These are phyloP conservation scores for Hydractinia symbiolongicarpus DNA, from an alignment of 30 jellyfish, hydroid and myxozoan genomes.

Conservation along the genomic window DNA sequence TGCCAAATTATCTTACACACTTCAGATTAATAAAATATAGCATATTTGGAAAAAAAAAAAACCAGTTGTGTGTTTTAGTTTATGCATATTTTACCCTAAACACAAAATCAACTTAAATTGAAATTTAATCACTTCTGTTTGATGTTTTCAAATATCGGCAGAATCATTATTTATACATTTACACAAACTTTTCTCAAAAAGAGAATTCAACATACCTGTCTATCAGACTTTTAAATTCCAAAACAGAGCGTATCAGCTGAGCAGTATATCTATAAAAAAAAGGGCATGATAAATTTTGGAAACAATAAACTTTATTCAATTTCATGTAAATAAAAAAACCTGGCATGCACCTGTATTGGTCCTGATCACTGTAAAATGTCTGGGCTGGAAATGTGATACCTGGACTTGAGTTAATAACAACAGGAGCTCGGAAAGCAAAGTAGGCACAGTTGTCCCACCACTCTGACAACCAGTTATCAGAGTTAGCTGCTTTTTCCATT, in stretches of 20 bases:
- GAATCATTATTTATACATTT: too few relatives aligned
- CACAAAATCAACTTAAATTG: too few relatives aligned
- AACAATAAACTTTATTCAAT: not conserved
- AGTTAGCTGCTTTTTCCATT: conserved; percentile 42
- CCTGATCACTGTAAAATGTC: conserved; percentile 36
- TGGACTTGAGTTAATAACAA: conserved; percentile 79
- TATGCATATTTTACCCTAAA: too few relatives aligned
- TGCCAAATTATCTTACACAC: too few relatives aligned
- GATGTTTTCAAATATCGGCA: too few relatives aligned
- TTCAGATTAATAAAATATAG: too few relatives aligned
- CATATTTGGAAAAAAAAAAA: too few relatives aligned
- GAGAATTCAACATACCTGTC: conserved; percentile 50
- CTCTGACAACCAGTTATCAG: conserved; percentile 84
- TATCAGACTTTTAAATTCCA: conserved; percentile 47
- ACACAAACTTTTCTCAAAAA: not conserved
- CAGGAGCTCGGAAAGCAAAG: conserved; percentile 69
- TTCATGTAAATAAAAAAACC: not conserved
- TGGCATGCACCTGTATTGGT: conserved; percentile 56
- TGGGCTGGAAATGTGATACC: conserved; percentile 64
- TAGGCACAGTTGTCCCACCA: conserved; percentile 94
- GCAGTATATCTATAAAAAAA: conserved; percentile 57
- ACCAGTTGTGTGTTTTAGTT: too few relatives aligned
- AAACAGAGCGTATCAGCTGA: conserved; percentile 57
- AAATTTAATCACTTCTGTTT: too few relatives aligned
- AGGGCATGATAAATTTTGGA: not conserved